Evolutionary conservation across 2,113 vertebrate species (phyloP), one percentile per base, ranked within the genome.

Genomic region (Trematocara unimaculatum): DNA sequence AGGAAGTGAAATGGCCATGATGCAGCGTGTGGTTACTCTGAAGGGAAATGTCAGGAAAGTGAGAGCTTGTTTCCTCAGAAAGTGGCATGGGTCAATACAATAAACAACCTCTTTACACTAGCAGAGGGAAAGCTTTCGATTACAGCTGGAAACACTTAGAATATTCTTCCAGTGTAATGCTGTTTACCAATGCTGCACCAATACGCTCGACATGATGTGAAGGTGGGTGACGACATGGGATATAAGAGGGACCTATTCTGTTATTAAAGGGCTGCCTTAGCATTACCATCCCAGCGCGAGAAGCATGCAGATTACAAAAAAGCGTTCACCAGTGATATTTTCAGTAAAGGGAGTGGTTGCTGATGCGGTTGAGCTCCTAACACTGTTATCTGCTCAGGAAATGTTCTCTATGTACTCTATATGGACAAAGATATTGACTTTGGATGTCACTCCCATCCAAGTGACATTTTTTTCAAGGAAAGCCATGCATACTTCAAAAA

Each of bases 321-420:
- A 47, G 40, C 42, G 0, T 49, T 12, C 23, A 49, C 15, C 26
- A 13, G 2, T 77, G 6, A 77, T 31, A 51, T 31, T 77, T 77
- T 77, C 70, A n/a, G 23, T 49, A 2, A 77, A n/a, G 45, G 26
- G 6, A 77, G 45, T 74, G 15, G 42, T 45, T 1, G 1, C 70
- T 49, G 42, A 31, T 3, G 45, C 6, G 1, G 6, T 49, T 74
- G 10, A n/a, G 72, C 15, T 51, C 15, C 0, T 77, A 31, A 77
- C 26, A 51, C 45, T 51, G 13, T 77, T 49, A 77, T 51, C 26
- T n/a, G 45, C 45, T 51, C 72, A 77, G 17, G 26, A 77, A 47
- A 49, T 77, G 23, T 13, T 49, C 26, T 49, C 26, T 0, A 0
- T 74, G 67, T 23, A 45, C 40, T 10, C 17, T 13, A 12, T 29